Base-by-base conservation (phyloP, 1,140 invertebrate genomes). In the Musca domestica region DNA sequence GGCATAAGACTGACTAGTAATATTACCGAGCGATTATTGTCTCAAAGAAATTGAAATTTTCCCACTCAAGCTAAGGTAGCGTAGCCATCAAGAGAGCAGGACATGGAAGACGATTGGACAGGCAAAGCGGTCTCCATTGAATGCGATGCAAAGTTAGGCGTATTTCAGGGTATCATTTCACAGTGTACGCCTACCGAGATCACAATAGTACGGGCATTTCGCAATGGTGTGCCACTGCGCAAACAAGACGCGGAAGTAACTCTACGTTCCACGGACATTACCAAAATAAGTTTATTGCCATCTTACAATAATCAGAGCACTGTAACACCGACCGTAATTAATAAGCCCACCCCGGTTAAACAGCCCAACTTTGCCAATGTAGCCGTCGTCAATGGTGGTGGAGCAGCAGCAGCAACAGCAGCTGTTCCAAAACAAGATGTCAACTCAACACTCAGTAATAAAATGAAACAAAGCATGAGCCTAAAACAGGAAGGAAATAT, bases 151-250 rank as follows among this genome's bases (percentile, higher is more conserved):
- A 71, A 72, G 23, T 67, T 81, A 61, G 80, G 80, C 63, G 76
- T 81, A 15, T 81, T 81, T 77, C 92, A 95, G 80, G 94, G 94
- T 19, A 88, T 91, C 74, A 93, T 96, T 66, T 80, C 86, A 22
- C 86, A 88, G 74, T 89, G 93, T 14, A 89, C 92, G 71, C 86
- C 87, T 52, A 82, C 84, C 71, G 87, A 87, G 25, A 87, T 96
- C 48, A 92, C 90, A 3, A 84, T 96, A 30, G 86, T 84, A 14
- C 89, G 92, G 78, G 88, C 90, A 9, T 94, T 92, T 79, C 87
- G 89, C 69, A 93, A 96, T 84, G 92, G 92, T 5, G 86, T 93
- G 20, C 91, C 91, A 49, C 83, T 82, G 61, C 76, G 75, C 34
- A 81, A 87, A 72, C 83, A 84, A 49, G 82, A 86, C 30, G 80